Base-by-base conservation (phyloP, 1,140 invertebrate genomes). In the Bombus consobrinus region DNA sequence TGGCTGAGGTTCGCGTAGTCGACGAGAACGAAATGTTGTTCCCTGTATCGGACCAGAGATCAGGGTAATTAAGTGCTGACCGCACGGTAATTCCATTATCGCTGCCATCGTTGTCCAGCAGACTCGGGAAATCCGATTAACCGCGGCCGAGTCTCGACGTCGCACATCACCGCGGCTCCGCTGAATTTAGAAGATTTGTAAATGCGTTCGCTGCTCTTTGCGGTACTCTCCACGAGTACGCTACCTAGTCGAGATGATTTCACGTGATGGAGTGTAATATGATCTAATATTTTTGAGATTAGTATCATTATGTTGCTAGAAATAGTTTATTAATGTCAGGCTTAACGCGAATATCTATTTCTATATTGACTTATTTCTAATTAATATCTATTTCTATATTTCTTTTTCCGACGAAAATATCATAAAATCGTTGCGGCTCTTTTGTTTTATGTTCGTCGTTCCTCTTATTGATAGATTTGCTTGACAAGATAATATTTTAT, bases 51-150 rank as follows among this genome's bases (percentile, higher is more conserved):
- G 43, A 1, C 37, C 84, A 79, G 43, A 81, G 64, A 64, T 78
- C 69, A 37, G 6, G 81, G 80, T 91, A 91, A 91, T 91, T 87
- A 91, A 91, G 69, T 81, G 71, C 57, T 82, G 84, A 91, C 87
- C 87, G 84, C 53, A 71, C 73, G 86, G 69, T 91, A 91, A 91
- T 88, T 84, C 83, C 81, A 91, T 91, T 91, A 91, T 91, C 87
- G 85, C 75, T 78, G 83, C 59, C 89, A 81, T 90, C 84, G 81
- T 82, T 66, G 74, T 81, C 76, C 76, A 68, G 71, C 59, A 34
- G 34, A 75, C 47, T 75, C 59, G 72, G 62, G 74, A 88, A 91
- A 90, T 90, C 87, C 81, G 84, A 91, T 91, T 91, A 91, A 66
- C 59, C 73, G 75, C 72, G 75, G 66, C 66, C 78, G 78, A 68